Evolutionary conservation across 2,797 vertebrate genomes (phyloP).

Genomic region (Echiichthys vipera): DNA sequence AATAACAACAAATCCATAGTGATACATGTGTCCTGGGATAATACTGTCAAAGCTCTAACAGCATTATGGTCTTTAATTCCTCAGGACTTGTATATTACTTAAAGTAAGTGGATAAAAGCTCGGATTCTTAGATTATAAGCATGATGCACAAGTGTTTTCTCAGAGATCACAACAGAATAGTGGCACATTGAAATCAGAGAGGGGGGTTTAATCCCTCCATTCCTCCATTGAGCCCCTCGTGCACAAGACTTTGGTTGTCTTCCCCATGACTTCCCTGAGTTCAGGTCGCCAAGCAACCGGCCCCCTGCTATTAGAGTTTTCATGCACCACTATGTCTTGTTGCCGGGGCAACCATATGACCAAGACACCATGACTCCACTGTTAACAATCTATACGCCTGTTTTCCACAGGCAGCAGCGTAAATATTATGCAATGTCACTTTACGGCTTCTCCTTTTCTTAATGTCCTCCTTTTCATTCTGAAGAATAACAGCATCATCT

Average conservation of each 20-base stretch:
- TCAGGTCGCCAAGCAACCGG: constrained; percentile 89
- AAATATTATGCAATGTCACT: not conserved
- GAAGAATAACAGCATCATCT: not conserved
- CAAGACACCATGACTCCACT: constrained; percentile 82
- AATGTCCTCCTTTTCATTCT: not conserved
- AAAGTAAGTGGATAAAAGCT: constrained; percentile 13
- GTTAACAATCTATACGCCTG: constrained; percentile 70
- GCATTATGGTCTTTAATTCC: not conserved
- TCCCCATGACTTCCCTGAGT: constrained; percentile 86
- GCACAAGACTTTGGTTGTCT: constrained; percentile 83
- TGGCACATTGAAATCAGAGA: constrained; percentile 15
- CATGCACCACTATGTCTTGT: constrained; percentile 90
- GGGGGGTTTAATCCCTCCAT: constrained; percentile 34
- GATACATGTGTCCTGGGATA: constrained; percentile 1
- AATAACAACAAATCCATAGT: not conserved
- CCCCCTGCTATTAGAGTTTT: constrained; percentile 86
- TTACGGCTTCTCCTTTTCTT: not conserved
- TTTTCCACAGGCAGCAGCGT: constrained; percentile 12
- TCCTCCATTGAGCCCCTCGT: constrained; percentile 57
- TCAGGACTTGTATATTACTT: not conserved
- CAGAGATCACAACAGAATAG: constrained; percentile 20
- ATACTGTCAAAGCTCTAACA: not conserved
- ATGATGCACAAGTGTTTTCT: constrained; percentile 10
- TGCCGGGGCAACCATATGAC: constrained; percentile 89
- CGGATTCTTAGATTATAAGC: constrained; percentile 7